Percentiles rank a stretch among this genome's conserved stretches.
These are phyloP conservation scores for Odontomachus brunneus DNA, from an alignment of 1,140 invertebrate genomes.

Conservation along the genomic window DNA sequence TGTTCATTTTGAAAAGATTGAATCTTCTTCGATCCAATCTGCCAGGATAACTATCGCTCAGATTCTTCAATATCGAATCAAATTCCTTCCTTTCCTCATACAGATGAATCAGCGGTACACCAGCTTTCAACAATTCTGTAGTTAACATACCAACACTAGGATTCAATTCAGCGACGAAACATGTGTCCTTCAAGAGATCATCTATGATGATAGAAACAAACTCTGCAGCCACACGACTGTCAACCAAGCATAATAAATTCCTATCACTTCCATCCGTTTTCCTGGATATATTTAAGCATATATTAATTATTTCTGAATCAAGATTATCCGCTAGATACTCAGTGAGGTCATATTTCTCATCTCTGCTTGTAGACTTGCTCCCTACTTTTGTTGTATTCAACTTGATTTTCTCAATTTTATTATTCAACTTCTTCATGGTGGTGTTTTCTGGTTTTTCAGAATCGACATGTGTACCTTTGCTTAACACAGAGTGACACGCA, in stretches of 20 bases:
- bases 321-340: not conserved
- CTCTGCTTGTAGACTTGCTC: too few relatives aligned
- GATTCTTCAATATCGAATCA: not conserved
- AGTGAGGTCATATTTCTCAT: not conserved
- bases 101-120: slow-evolving; percentile 68
- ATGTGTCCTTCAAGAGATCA: slow-evolving; percentile 64
- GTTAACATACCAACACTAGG: slow-evolving; percentile 78
- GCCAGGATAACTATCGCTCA: slow-evolving; percentile 55
- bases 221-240: slow-evolving; percentile 49
- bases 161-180: slow-evolving; percentile 74
- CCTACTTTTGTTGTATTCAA: not conserved
- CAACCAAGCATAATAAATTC: slow-evolving; percentile 61
- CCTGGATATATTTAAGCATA: not conserved
- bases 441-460: not conserved
- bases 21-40: slow-evolving; percentile 37
- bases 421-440: not conserved
- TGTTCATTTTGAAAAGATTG: slow-evolving; percentile 58
- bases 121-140: slow-evolving; percentile 71
- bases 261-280: rapidly evolving
- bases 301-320: not conserved
- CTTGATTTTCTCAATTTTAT: not conserved
- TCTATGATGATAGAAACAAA: slow-evolving; percentile 67
- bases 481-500: not conserved
- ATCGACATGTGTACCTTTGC: too few relatives aligned
- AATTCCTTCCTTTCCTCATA: slow-evolving; percentile 67